phyloP scores from a whole-genome alignment of 2,797 vertebrate genomes.

The Threskiornis aethiopicus region DNA sequence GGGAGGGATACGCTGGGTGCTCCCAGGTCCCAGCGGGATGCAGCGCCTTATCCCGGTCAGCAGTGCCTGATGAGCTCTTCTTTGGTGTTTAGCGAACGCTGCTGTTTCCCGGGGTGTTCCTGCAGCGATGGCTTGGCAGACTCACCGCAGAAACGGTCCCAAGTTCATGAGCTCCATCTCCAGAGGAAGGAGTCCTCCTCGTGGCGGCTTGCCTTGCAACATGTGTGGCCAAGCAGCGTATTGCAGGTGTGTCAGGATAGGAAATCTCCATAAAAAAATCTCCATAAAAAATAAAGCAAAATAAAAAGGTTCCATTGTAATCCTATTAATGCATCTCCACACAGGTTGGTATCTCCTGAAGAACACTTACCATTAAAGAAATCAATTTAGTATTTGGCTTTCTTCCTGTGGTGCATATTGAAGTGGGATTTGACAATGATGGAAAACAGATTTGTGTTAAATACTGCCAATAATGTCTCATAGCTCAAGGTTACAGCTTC shows the following conservation, averaged over 20 bases:
- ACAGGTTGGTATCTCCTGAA: constrained; percentile 55
- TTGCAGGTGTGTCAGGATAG: neutral
- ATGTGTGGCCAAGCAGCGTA: neutral
- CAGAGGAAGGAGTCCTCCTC: neutral
- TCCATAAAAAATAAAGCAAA: constrained; percentile 15
- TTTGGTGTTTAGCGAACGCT: accelerated
- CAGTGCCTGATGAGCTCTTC: neutral
- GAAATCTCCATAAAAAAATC: neutral
- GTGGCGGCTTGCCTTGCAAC: accelerated
- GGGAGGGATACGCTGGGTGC: neutral
- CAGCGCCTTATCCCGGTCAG: neutral
- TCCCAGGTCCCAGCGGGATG: neutral
- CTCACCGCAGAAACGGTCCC: neutral
- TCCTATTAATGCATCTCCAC: constrained; percentile 51
- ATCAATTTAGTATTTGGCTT: constrained; percentile 85
- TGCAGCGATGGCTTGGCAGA: neutral
- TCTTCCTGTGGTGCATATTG: constrained; percentile 81
- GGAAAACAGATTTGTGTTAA: constrained; percentile 81
- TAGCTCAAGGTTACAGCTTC: constrained; percentile 83
- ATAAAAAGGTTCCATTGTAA: constrained; percentile 55
- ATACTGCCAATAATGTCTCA: constrained; percentile 77
- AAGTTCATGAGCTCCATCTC: neutral
- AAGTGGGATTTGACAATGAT: constrained; percentile 83
- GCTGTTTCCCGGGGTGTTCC: neutral
- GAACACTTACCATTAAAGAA: constrained; percentile 85